Base-by-base conservation (phyloP, 92 coral and sea anemone genomes). In the Epizoanthus illoricatus region DNA sequence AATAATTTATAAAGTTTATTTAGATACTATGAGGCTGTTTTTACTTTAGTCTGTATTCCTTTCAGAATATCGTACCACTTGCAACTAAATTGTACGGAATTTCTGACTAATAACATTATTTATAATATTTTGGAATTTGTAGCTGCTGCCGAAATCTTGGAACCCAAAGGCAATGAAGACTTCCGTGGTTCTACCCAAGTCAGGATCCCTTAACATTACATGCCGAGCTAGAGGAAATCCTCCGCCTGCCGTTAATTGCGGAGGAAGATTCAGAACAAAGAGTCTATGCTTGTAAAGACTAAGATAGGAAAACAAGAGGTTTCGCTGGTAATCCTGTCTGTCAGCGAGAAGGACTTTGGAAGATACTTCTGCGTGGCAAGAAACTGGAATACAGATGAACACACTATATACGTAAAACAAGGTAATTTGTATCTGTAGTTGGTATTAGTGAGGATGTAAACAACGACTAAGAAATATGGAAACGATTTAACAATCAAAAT, bases 181-280 rank as follows among this genome's bases (percentile, higher is more conserved):
- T 20, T 3, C 17, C 5, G 8, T 60, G 21, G 20, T 20, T 15
- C 19, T 61, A 36, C 12, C 33, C 15, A 43, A 88, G 4, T 88
- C 84, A 5, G 36, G 19, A 0, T 1, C 80, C 16, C 47, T 93
- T 49, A 90, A 90, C 61, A 15, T 24, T 45, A 88, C 89, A 4
- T 93, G 97, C n/a, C 55, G 18, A 28, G 97, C 97, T 7, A 84
- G 66, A 54, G 97, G 97, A n/a, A 92, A 92, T 36, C 97, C 97
- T 11, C 15, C 80, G 61, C 97, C 97, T 62, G 74, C 43, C 16
- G 88, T 92, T 7, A 58, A 79, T 10, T 92, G n/a, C n/a, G 97
- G 97, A 41, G 55, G 70, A 81, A 79, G 83, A 57, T 83, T 59
- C 56, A 60, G 6, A 69, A 81, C 28, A 84, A 65, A 45, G 79